A percentile compares a stretch with the other conserved stretches of the same genome.
phyloP scores from a whole-genome alignment of 2,888 invertebrate species.

The Plebejus argus region DNA sequence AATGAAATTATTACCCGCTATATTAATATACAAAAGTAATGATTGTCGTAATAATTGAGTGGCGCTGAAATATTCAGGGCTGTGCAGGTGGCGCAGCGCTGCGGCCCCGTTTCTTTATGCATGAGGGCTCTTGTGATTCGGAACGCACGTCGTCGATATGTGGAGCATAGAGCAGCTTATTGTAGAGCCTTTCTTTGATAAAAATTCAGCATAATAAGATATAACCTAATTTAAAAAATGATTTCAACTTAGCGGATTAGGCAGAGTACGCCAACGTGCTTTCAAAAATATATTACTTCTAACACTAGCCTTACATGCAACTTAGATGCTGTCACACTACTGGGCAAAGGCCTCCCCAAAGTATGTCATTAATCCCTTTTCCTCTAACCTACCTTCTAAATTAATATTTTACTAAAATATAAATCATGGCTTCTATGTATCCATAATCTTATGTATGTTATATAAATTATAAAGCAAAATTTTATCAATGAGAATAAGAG shows the following conservation, averaged over 20 bases:
- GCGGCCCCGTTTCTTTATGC: slow-evolving; percentile 69
- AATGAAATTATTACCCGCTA: background rate
- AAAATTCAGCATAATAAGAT: background rate
- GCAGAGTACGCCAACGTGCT: too few relatives aligned
- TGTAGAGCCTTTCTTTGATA: slow-evolving; percentile 30
- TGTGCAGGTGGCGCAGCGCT: slow-evolving; percentile 66
- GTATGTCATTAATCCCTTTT: too few relatives aligned
- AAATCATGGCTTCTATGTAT: background rate
- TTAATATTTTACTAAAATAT: background rate
- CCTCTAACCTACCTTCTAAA: background rate
- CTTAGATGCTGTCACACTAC: too few relatives aligned
- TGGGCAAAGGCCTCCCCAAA: too few relatives aligned
- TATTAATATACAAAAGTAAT: slow-evolving; percentile 20
- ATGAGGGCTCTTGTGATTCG: slow-evolving; percentile 72
- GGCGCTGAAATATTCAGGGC: slow-evolving; percentile 64
- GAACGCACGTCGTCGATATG: slow-evolving; percentile 65
- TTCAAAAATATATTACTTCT: too few relatives aligned
- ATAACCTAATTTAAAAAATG: background rate
- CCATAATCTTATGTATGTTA: background rate
- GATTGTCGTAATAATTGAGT: slow-evolving; percentile 29
- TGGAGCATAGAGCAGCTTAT: slow-evolving; percentile 50
- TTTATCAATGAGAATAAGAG: background rate
- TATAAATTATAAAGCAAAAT: background rate
- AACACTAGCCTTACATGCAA: too few relatives aligned
- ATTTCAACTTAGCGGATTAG: too few relatives aligned